Evolutionary conservation across 1,140 invertebrate species (phyloP).

Genomic region (Zaprionus vittiger): DNA sequence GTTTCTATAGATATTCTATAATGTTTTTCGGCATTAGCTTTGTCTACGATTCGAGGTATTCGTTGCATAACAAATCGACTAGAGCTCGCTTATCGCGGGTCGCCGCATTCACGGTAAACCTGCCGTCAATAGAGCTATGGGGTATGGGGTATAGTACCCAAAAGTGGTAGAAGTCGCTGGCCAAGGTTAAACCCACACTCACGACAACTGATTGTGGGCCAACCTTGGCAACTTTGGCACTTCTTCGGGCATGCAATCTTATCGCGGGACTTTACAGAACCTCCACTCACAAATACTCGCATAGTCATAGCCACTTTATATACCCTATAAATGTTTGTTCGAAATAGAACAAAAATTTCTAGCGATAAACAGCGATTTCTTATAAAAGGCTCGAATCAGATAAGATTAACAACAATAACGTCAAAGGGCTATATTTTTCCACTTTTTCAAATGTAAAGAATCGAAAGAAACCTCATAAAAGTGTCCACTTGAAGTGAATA

Average conservation of each 20-base stretch:
- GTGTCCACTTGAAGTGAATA: conserved; percentile 17
- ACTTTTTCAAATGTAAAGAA: background rate
- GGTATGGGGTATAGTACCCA: background rate
- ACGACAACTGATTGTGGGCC: background rate
- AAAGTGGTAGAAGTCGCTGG: conserved; percentile 14
- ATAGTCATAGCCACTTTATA: conserved; percentile 14
- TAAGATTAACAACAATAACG: conserved; percentile 33
- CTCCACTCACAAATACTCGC: conserved; percentile 6
- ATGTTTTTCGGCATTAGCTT: conserved; percentile 2
- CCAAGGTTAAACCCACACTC: conserved; percentile 56
- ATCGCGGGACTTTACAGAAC: conserved; percentile 37
- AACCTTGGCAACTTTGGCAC: conserved; percentile 39
- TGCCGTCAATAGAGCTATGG: conserved; percentile 3
- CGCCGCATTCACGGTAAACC: background rate
- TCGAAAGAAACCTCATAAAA: conserved; percentile 13
- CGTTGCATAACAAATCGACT: conserved; percentile 42
- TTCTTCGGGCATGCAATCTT: conserved; percentile 63
- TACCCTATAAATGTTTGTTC: conserved; percentile 38
- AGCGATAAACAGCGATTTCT: conserved; percentile 33
- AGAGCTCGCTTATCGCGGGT: conserved; percentile 28
- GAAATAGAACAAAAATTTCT: background rate
- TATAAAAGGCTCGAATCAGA: conserved; percentile 13
- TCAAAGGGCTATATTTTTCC: conserved; percentile 18
- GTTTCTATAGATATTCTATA: conserved; percentile 4
- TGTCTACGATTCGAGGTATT: conserved; percentile 4